Conservation (phyloP, 2,113 vertebrate genomes). For the Sinocyclocheilus maitianheensis region DNA sequence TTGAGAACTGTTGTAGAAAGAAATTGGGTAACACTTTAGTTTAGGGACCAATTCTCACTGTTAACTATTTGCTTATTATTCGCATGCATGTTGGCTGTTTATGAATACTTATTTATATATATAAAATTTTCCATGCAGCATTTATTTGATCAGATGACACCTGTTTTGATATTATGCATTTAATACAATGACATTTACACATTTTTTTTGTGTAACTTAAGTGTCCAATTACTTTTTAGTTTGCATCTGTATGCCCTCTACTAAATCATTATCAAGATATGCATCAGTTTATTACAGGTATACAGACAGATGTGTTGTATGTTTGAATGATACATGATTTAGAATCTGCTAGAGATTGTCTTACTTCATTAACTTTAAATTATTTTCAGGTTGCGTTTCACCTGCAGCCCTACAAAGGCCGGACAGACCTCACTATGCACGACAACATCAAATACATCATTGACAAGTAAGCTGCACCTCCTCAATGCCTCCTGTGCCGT, state of each 20-base stretch:
- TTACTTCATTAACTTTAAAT: neutral
- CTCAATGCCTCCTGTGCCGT: neutral
- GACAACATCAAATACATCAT: constrained; percentile 89
- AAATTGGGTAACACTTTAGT: too few species aligned
- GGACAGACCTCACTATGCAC: constrained; percentile 84
- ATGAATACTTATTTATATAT: too few species aligned
- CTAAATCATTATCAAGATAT: neutral
- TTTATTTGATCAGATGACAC: neutral
- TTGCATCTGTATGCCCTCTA: neutral
- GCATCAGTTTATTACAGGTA: neutral
- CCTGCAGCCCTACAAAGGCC: constrained; percentile 86
- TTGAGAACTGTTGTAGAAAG: neutral
- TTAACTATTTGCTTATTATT: too few species aligned
- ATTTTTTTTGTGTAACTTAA: neutral
- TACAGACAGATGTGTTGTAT: neutral
- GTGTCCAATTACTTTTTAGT: neutral
- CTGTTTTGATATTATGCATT: neutral
- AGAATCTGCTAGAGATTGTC: neutral
- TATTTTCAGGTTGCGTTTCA: constrained; percentile 85
- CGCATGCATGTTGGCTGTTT: too few species aligned
- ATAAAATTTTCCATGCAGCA: too few species aligned
- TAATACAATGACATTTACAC: neutral
- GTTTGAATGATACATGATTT: neutral
- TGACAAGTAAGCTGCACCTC: constrained; percentile 79
- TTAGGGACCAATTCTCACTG: too few species aligned